A percentile compares a stretch with the other conserved stretches of the same genome.
phyloP scores from a whole-genome alignment of 2,113 vertebrate species.

The Bucco capensis region DNA sequence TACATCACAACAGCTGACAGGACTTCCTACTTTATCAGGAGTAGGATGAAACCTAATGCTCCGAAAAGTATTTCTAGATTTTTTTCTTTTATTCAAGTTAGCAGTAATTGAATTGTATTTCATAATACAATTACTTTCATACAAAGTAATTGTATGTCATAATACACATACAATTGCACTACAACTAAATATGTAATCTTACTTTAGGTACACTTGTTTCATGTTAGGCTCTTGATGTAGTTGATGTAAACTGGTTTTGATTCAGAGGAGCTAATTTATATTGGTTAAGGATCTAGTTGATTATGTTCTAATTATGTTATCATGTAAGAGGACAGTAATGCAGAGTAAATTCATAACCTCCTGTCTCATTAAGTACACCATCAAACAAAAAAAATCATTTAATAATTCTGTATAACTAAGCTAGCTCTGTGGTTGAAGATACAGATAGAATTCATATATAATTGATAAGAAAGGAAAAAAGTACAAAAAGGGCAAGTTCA shows the following conservation, averaged over 20 bases:
- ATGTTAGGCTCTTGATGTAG: neutral
- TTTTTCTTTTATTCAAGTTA: neutral
- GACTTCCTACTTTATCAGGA: neutral
- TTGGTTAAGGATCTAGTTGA: neutral
- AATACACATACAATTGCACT: neutral
- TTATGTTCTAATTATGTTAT: neutral
- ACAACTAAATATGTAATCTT: neutral
- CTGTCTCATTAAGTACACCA: neutral
- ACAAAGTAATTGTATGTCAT: neutral
- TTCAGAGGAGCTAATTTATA: neutral
- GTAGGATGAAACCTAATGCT: neutral
- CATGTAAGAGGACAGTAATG: neutral
- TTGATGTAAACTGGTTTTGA: neutral
- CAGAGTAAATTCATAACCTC: neutral
- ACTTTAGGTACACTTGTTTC: neutral
- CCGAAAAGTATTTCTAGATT: accelerated
- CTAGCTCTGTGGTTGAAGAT: neutral
- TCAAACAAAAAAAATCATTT: neutral
- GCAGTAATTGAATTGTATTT: neutral
- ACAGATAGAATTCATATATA: neutral
- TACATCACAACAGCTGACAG: neutral
- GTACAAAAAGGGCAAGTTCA: neutral
- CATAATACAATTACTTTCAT: neutral
- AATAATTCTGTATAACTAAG: neutral
- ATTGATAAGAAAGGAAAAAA: neutral